phyloP scores from a whole-genome alignment of 2,888 invertebrate genomes.

The Melikaiella ostensackeni region DNA sequence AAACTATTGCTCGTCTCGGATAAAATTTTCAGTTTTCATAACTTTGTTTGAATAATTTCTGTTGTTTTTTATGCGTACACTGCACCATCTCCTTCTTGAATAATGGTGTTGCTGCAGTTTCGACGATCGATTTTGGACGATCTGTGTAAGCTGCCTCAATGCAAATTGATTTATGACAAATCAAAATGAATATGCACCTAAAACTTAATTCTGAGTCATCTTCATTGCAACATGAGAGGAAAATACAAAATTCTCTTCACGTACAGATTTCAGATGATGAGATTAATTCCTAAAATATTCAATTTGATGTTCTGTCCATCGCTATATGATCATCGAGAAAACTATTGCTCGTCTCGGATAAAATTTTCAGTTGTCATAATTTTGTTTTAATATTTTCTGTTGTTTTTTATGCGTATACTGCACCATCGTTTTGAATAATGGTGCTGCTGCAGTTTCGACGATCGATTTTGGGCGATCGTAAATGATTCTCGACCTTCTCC shows the following conservation, averaged over 20 bases:
- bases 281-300: not conserved
- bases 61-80: not conserved
- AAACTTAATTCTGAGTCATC: not conserved
- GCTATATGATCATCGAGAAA: not conserved
- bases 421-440: not conserved
- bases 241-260: not conserved
- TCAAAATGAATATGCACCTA: not conserved
- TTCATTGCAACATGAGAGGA: not conserved
- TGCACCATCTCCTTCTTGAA: not conserved
- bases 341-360: not conserved
- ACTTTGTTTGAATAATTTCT: not conserved
- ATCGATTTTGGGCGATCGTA: slow-evolving; percentile 16
- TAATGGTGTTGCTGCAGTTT: not conserved
- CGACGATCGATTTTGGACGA: slow-evolving; percentile 8
- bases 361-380: not conserved
- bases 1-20: not conserved
- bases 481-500: slow-evolving; percentile 36
- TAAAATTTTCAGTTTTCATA: not conserved
- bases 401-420: not conserved
- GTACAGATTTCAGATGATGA: not conserved
- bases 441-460: not conserved
- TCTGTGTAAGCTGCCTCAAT: no score
- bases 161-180: not conserved
- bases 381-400: not conserved
- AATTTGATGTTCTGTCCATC: not conserved